These are phyloP conservation scores for Drosophila pectinifera DNA, from an alignment of 1,140 invertebrate species.

Conservation along the genomic window DNA sequence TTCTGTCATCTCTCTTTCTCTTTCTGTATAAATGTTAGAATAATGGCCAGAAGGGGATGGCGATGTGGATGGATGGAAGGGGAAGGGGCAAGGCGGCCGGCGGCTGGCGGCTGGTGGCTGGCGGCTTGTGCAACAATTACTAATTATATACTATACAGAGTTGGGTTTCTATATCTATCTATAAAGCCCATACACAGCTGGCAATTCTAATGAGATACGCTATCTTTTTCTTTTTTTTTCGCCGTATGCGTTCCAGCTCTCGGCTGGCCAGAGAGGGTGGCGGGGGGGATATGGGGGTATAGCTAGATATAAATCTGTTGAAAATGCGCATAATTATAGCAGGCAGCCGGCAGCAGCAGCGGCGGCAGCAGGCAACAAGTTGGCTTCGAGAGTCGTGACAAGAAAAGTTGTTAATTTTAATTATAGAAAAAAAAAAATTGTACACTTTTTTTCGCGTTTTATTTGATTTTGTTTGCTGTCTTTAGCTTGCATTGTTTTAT, in stretches of 20 bases:
- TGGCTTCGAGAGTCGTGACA: slow-evolving; percentile 69
- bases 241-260: slow-evolving; percentile 49
- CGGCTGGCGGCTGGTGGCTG: slow-evolving; percentile 38
- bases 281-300: not conserved
- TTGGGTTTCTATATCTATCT: slow-evolving; percentile 54
- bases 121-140: slow-evolving; percentile 82
- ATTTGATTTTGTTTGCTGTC: slow-evolving; percentile 34
- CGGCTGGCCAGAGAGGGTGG: slow-evolving; percentile 45
- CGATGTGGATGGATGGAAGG: not conserved
- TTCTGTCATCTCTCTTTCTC: slow-evolving; percentile 52
- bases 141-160: slow-evolving; percentile 75
- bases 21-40: slow-evolving; percentile 60
- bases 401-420: slow-evolving; percentile 83
- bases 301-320: slow-evolving; percentile 79
- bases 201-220: slow-evolving; percentile 77
- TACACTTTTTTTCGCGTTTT: slow-evolving; percentile 34
- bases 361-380: slow-evolving; percentile 36
- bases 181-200: slow-evolving; percentile 62
- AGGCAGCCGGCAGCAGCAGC: slow-evolving; percentile 44
- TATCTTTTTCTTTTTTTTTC: slow-evolving; percentile 58
- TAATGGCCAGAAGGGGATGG: slow-evolving; percentile 38
- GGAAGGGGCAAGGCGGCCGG: not conserved
- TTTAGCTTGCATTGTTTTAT: slow-evolving; percentile 18
- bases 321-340: slow-evolving; percentile 83
- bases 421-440: slow-evolving; percentile 55